These are phyloP conservation scores for Thalassaphorura encarpata DNA, from an alignment of 1,140 invertebrate species.

Conservation along the genomic window DNA sequence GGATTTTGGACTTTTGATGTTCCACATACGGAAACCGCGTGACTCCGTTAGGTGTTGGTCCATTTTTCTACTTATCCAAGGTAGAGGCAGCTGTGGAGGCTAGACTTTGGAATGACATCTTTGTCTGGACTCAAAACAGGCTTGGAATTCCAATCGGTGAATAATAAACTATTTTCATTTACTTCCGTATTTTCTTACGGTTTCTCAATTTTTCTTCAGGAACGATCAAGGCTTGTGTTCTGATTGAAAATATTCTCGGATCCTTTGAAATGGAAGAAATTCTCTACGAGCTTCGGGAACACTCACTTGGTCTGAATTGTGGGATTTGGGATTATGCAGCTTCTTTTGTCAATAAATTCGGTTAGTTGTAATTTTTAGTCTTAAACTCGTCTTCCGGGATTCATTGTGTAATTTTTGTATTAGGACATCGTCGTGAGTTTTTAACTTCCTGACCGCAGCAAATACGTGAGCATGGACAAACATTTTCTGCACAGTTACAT, in stretches of 20 bases:
- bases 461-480: slow-evolving; percentile 53
- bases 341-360: slow-evolving; percentile 58
- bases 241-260: slow-evolving; percentile 61
- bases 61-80: slow-evolving; percentile 58
- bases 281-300: slow-evolving; percentile 52
- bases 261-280: slow-evolving; percentile 60
- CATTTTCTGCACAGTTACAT: slow-evolving; percentile 55
- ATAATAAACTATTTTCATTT: slow-evolving; percentile 18
- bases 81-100: slow-evolving; percentile 54
- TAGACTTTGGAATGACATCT: slow-evolving; percentile 59
- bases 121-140: slow-evolving; percentile 52
- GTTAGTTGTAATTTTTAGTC: slow-evolving; percentile 37
- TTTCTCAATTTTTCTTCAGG: slow-evolving; percentile 37
- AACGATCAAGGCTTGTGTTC: slow-evolving; percentile 58
- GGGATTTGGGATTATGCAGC: slow-evolving; percentile 67
- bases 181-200: too few species aligned
- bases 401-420: not conserved
- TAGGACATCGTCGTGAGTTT: slow-evolving; percentile 48
- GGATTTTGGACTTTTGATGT: slow-evolving; percentile 58
- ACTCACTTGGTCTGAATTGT: slow-evolving; percentile 60
- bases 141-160: slow-evolving; percentile 42
- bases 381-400: not conserved
- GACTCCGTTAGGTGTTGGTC: slow-evolving; percentile 46
- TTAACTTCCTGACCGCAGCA: slow-evolving; percentile 56
- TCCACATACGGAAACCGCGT: slow-evolving; percentile 50